Percentiles rank a stretch among this genome's conserved stretches.
These are phyloP conservation scores for Liodrosophila aerea DNA, from an alignment of 2,888 invertebrate genomes.

Conservation along the genomic window DNA sequence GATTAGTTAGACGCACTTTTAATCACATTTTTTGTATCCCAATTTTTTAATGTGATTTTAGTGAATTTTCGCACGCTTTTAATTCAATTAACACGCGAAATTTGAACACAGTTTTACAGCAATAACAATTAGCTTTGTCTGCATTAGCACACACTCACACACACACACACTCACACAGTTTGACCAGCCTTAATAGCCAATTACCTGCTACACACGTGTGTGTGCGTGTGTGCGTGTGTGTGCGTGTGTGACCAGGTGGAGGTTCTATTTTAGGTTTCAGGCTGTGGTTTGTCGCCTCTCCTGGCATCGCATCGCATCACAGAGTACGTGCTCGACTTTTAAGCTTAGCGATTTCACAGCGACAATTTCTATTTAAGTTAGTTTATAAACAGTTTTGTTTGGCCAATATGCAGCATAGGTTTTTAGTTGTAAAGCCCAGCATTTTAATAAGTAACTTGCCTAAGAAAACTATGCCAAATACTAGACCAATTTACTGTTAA, in stretches of 20 bases:
- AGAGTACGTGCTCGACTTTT: constrained; percentile 64
- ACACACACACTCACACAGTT: too few relatives aligned
- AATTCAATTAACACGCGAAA: constrained; percentile 66
- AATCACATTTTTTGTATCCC: neutral
- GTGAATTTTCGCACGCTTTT: constrained; percentile 65
- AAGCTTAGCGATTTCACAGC: constrained; percentile 67
- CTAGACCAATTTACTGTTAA: too few relatives aligned
- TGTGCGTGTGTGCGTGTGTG: constrained; percentile 5
- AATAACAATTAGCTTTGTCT: constrained; percentile 5
- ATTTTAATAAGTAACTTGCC: too few relatives aligned
- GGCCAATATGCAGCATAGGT: constrained; percentile 1
- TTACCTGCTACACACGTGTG: constrained; percentile 44
- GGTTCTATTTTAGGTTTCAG: constrained; percentile 17
- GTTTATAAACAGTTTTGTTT: constrained; percentile 39
- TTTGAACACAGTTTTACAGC: constrained; percentile 39
- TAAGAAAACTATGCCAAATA: too few relatives aligned
- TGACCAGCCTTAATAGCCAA: constrained; percentile 69
- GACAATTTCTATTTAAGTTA: constrained; percentile 39
- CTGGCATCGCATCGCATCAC: constrained; percentile 21
- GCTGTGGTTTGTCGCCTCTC: constrained; percentile 38
- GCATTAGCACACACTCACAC: too few relatives aligned
- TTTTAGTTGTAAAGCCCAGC: neutral
- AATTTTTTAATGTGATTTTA: constrained; percentile 29
- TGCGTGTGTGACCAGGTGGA: constrained; percentile 3
- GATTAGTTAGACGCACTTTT: constrained; percentile 40